Conservation (phyloP, 1,140 invertebrate species). For the Drosophila rufa region DNA sequence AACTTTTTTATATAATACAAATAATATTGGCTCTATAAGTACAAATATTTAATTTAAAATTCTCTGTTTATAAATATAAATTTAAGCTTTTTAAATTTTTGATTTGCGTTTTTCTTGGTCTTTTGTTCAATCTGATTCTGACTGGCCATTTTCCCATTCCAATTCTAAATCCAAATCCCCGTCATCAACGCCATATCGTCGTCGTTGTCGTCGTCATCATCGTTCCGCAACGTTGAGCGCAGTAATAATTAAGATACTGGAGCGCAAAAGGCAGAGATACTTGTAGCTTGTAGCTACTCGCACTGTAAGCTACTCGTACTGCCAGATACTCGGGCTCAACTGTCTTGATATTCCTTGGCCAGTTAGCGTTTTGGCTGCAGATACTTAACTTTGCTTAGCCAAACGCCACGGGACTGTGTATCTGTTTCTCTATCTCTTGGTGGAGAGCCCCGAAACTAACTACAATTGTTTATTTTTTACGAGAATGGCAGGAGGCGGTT, state of each 20-base stretch:
- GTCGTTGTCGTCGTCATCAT: slow-evolving; percentile 6
- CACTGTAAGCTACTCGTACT: slow-evolving; percentile 3
- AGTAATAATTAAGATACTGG: slow-evolving; percentile 67
- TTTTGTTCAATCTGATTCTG: slow-evolving; percentile 25
- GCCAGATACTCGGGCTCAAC: slow-evolving; percentile 1
- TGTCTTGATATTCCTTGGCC: slow-evolving; percentile 14
- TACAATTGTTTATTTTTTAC: slow-evolving; percentile 46
- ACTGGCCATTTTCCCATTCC: slow-evolving; percentile 49
- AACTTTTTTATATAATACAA: background rate
- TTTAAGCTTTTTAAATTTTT: no score
- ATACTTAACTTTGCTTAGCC: slow-evolving; percentile 2
- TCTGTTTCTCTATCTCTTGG: slow-evolving; percentile 24
- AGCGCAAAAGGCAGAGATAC: slow-evolving; percentile 48
- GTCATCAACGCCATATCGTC: background rate
- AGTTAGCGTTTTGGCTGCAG: slow-evolving; percentile 4
- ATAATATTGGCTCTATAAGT: no score
- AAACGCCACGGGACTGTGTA: background rate
- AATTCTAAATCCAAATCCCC: slow-evolving; percentile 3
- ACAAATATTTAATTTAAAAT: no score
- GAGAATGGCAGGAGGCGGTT: slow-evolving; percentile 30
- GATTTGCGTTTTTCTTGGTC: background rate
- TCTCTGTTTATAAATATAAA: background rate
- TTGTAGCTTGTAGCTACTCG: slow-evolving; percentile 19
- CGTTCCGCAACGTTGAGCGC: slow-evolving; percentile 63
- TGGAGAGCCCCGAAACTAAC: background rate